phyloP scores from a whole-genome alignment of 2,113 vertebrate genomes.

The Pavo muticus region DNA sequence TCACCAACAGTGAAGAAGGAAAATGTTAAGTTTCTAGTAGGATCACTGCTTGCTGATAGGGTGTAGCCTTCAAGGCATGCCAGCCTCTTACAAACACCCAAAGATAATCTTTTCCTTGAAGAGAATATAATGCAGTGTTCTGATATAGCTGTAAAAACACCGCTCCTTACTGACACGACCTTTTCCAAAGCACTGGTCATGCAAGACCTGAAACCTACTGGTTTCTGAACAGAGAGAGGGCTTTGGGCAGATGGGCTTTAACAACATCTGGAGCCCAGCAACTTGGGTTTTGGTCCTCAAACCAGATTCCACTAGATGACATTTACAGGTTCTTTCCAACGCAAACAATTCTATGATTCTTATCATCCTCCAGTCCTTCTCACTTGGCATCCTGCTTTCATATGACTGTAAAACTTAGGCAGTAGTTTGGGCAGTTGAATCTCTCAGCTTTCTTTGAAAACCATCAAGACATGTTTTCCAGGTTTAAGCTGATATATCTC shows the following conservation, averaged over 20 bases:
- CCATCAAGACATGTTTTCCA: background rate
- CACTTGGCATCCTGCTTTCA: background rate
- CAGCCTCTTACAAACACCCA: background rate
- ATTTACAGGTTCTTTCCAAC: too few species aligned
- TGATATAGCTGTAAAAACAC: background rate
- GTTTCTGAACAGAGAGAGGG: background rate
- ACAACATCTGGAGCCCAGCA: background rate
- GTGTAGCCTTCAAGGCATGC: background rate
- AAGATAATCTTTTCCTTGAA: background rate
- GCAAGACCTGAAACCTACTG: background rate
- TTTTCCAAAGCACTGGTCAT: background rate
- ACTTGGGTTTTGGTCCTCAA: too few species aligned
- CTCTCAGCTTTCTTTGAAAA: background rate
- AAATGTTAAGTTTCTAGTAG: background rate
- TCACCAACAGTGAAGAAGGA: background rate
- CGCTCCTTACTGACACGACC: background rate
- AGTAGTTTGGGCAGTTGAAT: background rate
- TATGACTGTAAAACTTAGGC: background rate
- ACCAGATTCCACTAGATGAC: too few species aligned
- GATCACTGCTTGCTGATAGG: background rate
- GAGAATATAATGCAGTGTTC: background rate
- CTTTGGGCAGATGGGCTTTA: background rate
- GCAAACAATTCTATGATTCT: too few species aligned
- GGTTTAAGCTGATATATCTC: fast-evolving
- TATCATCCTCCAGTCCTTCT: background rate